These are phyloP conservation scores for Tenodera sinensis DNA, from an alignment of 2,888 invertebrate genomes.

Conservation along the genomic window DNA sequence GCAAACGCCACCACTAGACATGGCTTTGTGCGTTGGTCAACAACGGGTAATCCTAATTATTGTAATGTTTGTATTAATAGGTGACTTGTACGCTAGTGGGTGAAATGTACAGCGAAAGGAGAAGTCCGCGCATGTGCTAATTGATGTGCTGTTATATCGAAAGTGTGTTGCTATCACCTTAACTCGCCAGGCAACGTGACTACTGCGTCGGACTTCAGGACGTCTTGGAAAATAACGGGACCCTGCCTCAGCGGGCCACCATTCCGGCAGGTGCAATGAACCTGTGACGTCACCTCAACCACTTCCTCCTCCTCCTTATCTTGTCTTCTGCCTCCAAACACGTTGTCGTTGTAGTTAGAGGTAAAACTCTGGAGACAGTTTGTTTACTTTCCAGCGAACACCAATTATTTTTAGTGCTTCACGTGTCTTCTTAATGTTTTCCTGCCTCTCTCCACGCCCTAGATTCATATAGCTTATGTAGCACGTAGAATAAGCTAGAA, in stretches of 20 bases:
- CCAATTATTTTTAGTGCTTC: background rate
- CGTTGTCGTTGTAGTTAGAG: background rate
- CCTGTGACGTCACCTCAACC: constrained; percentile 1
- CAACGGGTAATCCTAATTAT: too few species aligned
- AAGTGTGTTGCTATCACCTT: background rate
- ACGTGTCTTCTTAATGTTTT: background rate
- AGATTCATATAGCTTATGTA: background rate
- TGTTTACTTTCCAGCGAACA: background rate
- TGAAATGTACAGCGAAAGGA: background rate
- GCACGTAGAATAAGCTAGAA: background rate
- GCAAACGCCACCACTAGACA: too few species aligned
- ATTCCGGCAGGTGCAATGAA: constrained; percentile 23
- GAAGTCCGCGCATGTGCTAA: background rate
- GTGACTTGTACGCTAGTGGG: too few species aligned
- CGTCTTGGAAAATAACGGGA: background rate
- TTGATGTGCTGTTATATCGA: background rate
- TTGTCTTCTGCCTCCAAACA: background rate
- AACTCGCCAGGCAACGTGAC: background rate
- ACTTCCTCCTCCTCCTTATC: background rate
- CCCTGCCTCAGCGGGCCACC: background rate
- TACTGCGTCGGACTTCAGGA: background rate
- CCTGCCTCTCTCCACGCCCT: background rate
- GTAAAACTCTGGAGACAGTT: background rate
- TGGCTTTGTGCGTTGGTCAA: too few species aligned
- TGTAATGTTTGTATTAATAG: too few species aligned